Evolutionary conservation across 2,113 vertebrate genomes (phyloP).

Genomic region (Scolopax mira): DNA sequence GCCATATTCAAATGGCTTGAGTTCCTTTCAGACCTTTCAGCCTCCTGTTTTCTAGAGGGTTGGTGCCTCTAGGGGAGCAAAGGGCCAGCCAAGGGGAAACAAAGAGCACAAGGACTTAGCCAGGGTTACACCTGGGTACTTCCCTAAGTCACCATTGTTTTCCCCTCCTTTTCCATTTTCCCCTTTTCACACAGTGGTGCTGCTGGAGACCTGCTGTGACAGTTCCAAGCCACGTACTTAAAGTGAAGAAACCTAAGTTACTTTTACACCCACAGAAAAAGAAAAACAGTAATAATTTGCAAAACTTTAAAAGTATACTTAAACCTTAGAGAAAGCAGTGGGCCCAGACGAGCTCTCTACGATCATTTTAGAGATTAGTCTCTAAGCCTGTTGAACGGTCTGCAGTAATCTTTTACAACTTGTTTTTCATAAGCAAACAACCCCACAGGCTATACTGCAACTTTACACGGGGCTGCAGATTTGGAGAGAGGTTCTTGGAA

Average conservation of each 20-base stretch:
- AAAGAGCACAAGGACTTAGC: neutral
- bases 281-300: neutral
- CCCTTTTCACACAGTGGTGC: neutral
- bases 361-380: constrained; percentile 9
- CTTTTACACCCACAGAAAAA: neutral
- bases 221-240: neutral
- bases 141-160: neutral
- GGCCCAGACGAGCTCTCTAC: neutral
- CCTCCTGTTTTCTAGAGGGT: neutral
- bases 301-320: neutral
- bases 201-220: neutral
- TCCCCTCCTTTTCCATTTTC: neutral
- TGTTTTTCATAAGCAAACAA: constrained; percentile 35
- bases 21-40: neutral
- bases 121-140: neutral
- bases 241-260: neutral
- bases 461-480: neutral
- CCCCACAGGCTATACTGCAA: neutral
- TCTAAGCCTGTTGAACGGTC: constrained; percentile 27
- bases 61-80: neutral
- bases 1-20: neutral
- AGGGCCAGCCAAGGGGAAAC: neutral
- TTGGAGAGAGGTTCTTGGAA: constrained; percentile 3
- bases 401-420: constrained; percentile 58
- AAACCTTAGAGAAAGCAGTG: constrained; percentile 10